Conservation (phyloP, 2,113 vertebrate species). For the Protomyctophum bolini region DNA sequence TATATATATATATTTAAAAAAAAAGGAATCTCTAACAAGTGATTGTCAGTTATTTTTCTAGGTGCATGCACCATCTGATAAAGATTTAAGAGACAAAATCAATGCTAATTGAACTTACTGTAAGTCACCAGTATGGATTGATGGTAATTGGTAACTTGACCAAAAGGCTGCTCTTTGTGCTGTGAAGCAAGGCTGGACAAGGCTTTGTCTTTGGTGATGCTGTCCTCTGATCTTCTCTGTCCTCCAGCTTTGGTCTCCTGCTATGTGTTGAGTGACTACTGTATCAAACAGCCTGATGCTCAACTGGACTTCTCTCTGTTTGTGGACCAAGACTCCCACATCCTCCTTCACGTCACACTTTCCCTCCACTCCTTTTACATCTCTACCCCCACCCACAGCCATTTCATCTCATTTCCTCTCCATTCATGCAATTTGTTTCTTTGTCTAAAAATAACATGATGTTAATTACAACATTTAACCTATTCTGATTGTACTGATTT, state of each 20-base stretch:
- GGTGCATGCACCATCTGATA: not conserved
- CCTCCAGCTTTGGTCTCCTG: slow-evolving; percentile 5
- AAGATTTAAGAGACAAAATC: not conserved
- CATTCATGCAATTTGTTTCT: slow-evolving; percentile 47
- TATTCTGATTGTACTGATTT: slow-evolving; percentile 25
- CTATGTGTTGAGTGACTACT: slow-evolving; percentile 25
- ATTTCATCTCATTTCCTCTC: slow-evolving; percentile 70
- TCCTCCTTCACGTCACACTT: slow-evolving; percentile 45
- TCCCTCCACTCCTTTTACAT: slow-evolving; percentile 51
- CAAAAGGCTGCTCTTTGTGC: slow-evolving; percentile 8
- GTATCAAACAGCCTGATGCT: slow-evolving; percentile 29
- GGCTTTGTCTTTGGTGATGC: slow-evolving; percentile 10
- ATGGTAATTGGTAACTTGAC: too few relatives aligned
- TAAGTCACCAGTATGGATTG: slow-evolving; percentile 27
- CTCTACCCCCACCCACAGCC: slow-evolving; percentile 51
- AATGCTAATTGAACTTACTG: slow-evolving; percentile 47
- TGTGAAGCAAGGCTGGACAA: slow-evolving; percentile 1
- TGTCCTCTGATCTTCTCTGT: slow-evolving; percentile 17
- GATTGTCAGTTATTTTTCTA: not conserved
- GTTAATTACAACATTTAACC: slow-evolving; percentile 60
- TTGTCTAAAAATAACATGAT: slow-evolving; percentile 75
- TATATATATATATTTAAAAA: too few relatives aligned
- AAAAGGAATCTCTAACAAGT: too few relatives aligned
- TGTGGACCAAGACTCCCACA: slow-evolving; percentile 38
- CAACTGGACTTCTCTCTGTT: slow-evolving; percentile 44